Base-by-base conservation (phyloP, 2,888 invertebrate genomes). In the Steinernema hermaphroditum region DNA sequence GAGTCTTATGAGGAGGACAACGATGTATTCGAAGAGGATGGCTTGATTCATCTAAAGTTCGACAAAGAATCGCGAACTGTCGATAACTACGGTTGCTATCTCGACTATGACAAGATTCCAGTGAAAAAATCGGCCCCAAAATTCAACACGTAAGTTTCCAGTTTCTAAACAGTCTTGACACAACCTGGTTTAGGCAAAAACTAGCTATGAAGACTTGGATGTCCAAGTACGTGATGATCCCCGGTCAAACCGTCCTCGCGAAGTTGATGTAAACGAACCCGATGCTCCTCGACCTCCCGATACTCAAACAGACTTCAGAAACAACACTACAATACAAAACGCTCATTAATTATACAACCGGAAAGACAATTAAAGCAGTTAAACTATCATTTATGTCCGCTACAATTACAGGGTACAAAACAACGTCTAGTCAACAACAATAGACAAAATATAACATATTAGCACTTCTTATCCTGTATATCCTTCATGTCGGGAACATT, bases 11-110 rank as follows among this genome's bases (percentile, higher is more conserved):
- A 62, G 16, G 62, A 29, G 16, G 62, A 62, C 16, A 62, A 62
- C 62, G 16, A 6, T 29, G 27, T 27, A 2, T 8, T 12, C 16
- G 16, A 32, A 29, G 32, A 62, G 4, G 62, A 62, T 32, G 62
- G 62, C 2, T 32, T 29, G 32, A 29, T 62, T 19, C 62, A 62
- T n/a, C 9, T 62, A 1, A 62, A 62, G 32, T 62, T 62, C 62
- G 34, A 62, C 19, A 62, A 62, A 32, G 14, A 62, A 6, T 16
- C 32, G 12, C 29, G 62, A 27, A 62, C 62, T 32, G 27, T 62
- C 14, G 62, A 34, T 32, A n/a, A 62, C 32, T 62, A 62, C 32
- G 62, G 62, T 4, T 62, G 62, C 62, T 62, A 62, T 32, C 32
- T 16, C 14, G 2, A 62, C 2, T 62, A 62, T 19, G 29, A 12